Evolutionary conservation across 2,113 vertebrate species (phyloP), one percentile per base, ranked within the genome.

Genomic region (Dascyllus trimaculatus): DNA sequence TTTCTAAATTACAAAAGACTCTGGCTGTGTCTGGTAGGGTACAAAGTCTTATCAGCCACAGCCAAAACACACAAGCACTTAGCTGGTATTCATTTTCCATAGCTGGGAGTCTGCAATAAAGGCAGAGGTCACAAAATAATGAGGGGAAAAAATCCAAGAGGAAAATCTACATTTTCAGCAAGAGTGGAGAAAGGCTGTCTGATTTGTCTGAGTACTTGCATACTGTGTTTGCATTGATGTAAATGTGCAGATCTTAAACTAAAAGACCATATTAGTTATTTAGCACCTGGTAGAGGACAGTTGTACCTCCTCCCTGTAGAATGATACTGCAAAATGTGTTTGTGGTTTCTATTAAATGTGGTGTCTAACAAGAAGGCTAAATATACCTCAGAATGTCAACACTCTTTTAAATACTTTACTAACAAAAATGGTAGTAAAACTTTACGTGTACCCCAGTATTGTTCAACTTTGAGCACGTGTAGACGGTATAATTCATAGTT

Each of bases 171-270:
- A 22, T 35, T 53, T 46, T 32, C 51, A 61, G 38, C 22, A 63
- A 59, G 26, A 67, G 61, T 78, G 75, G 64, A 85, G 51, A 85
- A 60, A 26, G 60, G 43, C 65, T 66, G 72, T 83, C 63, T 84
- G 87, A 91, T 85, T 79, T 80, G 78, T 84, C 83, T 70, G 78
- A 71, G 38, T 80, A 80, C 64, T 91, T 91, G 88, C 89, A 91
- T 91, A 88, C 77, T 65, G 69, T 58, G 65, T 85, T 88, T 91
- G 91, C 91, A 92, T 89, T 85, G 88, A 82, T 85, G 88, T 82
- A 77, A 81, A 89, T 85, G 91, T 90, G 89, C 82, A 81, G 46
- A 71, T 82, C 68, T 79, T 72, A 19, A 75, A 72, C 65, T 64
- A 24, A 72, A 82, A 88, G 80, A 84, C 79, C 65, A 49, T 48